Evolutionary conservation across 2,797 vertebrate species (phyloP).

Genomic region (Acomys russatus): DNA sequence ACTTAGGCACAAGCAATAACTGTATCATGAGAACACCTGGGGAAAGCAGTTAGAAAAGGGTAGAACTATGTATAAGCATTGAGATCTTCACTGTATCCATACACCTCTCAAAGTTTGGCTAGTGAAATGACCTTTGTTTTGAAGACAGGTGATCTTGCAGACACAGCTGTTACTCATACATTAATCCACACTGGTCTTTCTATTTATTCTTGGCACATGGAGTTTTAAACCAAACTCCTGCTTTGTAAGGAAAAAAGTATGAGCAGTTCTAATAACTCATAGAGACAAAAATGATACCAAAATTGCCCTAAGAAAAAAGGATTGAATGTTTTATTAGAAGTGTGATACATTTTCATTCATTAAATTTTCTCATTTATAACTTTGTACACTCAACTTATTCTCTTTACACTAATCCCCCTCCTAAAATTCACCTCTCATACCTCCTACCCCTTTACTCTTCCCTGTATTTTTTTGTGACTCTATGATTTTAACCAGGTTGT

Average conservation of each 20-base stretch:
- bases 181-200: neutral
- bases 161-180: neutral
- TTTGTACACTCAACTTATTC: neutral
- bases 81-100: neutral
- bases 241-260: neutral
- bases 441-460: neutral
- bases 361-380: neutral
- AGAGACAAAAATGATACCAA: neutral
- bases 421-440: neutral
- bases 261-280: neutral
- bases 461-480: neutral
- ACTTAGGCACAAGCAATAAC: neutral
- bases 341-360: neutral
- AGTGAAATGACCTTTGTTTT: neutral
- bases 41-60: neutral
- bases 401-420: neutral
- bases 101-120: neutral
- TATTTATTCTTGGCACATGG: neutral
- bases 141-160: neutral
- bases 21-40: neutral
- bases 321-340: neutral
- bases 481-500: neutral
- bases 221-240: neutral
- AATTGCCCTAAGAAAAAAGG: neutral
- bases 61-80: neutral